Evolutionary conservation across 2,888 invertebrate species (phyloP).

Genomic region (Gryllus longicercus): DNA sequence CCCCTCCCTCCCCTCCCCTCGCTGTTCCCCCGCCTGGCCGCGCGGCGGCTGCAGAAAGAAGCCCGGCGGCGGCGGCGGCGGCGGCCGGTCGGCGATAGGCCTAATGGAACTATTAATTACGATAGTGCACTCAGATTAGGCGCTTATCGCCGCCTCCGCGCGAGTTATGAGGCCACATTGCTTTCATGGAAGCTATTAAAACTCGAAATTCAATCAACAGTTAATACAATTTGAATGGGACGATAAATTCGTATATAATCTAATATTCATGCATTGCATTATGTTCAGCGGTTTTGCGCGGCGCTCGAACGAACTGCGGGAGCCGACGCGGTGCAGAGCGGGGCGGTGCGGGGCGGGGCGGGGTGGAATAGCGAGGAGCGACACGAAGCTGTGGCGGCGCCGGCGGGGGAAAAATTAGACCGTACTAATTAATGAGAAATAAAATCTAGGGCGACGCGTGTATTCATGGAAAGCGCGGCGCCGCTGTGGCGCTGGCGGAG

Average conservation of each 20-base stretch:
- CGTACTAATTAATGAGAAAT: background rate
- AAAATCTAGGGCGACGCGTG: constrained; percentile 8
- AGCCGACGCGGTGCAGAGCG: background rate
- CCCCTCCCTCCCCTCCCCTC: background rate
- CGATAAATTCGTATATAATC: background rate
- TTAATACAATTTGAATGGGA: constrained; percentile 17
- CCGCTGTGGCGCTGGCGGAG: background rate
- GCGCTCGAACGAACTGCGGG: background rate
- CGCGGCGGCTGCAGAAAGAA: background rate
- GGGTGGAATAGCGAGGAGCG: background rate
- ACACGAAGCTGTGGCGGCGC: background rate
- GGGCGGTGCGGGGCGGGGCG: background rate
- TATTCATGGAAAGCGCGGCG: background rate
- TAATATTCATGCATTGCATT: constrained; percentile 2
- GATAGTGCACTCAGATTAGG: constrained; percentile 17
- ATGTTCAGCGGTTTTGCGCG: background rate
- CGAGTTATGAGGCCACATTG: constrained; percentile 17
- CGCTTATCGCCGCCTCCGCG: background rate
- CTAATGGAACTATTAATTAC: constrained; percentile 10
- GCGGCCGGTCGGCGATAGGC: background rate
- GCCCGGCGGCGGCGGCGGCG: background rate
- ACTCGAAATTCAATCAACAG: constrained; percentile 1
- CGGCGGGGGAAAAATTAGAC: background rate
- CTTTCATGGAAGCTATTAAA: constrained; percentile 17
- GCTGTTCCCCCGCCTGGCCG: background rate